phyloP scores from a whole-genome alignment of 2,888 invertebrate species.

The Amiota minor region DNA sequence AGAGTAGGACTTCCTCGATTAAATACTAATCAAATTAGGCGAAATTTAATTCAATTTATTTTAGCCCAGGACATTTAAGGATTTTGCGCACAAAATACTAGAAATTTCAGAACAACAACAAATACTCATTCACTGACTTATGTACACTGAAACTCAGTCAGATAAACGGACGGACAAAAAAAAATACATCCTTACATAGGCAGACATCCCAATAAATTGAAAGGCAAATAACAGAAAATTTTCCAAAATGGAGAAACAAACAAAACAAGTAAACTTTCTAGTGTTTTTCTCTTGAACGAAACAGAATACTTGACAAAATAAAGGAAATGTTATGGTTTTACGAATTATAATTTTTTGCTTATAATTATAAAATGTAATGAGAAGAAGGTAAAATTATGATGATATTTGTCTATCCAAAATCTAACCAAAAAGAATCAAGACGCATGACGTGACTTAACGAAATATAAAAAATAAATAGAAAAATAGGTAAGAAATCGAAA shows the following conservation, averaged over 20 bases:
- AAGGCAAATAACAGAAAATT: neutral
- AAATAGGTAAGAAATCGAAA: neutral
- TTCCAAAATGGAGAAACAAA: neutral
- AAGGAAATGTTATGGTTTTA: neutral
- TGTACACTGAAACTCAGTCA: neutral
- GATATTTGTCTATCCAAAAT: neutral
- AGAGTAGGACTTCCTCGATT: slow-evolving; percentile 47
- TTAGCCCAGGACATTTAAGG: slow-evolving; percentile 40
- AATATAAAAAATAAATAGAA: too few relatives aligned
- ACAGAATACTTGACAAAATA: neutral
- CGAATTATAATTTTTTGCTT: slow-evolving; percentile 7
- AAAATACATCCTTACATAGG: neutral
- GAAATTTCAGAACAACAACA: too few relatives aligned
- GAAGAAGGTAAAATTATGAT: neutral
- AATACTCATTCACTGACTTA: neutral
- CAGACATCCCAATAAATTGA: neutral
- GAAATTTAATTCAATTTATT: slow-evolving; percentile 59
- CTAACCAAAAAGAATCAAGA: neutral
- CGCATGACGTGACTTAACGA: neutral
- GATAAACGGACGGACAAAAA: neutral
- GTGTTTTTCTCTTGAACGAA: too few relatives aligned
- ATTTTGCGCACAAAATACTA: neutral
- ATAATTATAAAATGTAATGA: neutral
- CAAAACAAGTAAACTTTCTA: too few relatives aligned
- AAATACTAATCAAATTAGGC: slow-evolving; percentile 60